Evolutionary conservation across 2,797 vertebrate genomes (phyloP).

Genomic region (Austrolebias charrua): DNA sequence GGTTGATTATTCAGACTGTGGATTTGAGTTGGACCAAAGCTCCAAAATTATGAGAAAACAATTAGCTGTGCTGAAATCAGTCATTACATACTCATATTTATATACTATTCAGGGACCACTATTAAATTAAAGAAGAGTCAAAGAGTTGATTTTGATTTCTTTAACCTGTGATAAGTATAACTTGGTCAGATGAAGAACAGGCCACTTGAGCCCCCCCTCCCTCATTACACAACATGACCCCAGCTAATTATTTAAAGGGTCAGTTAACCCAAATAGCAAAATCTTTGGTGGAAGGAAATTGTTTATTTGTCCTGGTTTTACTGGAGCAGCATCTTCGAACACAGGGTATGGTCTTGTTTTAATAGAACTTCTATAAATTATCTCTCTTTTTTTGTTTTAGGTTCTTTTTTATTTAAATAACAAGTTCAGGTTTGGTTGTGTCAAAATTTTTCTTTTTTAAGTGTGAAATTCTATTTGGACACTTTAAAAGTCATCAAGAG

Average conservation of each 20-base stretch:
- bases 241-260: conserved; percentile 32
- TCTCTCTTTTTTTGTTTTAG: background rate
- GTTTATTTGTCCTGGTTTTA: background rate
- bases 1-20: background rate
- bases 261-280: conserved; percentile 25
- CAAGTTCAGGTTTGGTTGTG: background rate
- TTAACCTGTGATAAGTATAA: conserved; percentile 21
- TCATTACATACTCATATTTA: background rate
- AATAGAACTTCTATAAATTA: background rate
- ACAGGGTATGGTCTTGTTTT: background rate
- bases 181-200: conserved; percentile 55
- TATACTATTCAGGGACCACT: background rate
- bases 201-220: conserved; percentile 28
- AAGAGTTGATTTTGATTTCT: background rate
- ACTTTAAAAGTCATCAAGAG: background rate
- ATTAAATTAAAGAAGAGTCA: background rate
- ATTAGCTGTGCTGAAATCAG: background rate
- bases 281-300: background rate
- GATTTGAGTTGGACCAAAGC: background rate
- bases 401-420: too few species aligned
- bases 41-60: background rate
- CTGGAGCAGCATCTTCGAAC: background rate
- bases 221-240: conserved; percentile 8
- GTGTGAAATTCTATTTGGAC: background rate
- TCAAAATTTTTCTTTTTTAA: too few species aligned